Conservation (phyloP, 2,888 invertebrate genomes). For the Nasonovia ribisnigri region DNA sequence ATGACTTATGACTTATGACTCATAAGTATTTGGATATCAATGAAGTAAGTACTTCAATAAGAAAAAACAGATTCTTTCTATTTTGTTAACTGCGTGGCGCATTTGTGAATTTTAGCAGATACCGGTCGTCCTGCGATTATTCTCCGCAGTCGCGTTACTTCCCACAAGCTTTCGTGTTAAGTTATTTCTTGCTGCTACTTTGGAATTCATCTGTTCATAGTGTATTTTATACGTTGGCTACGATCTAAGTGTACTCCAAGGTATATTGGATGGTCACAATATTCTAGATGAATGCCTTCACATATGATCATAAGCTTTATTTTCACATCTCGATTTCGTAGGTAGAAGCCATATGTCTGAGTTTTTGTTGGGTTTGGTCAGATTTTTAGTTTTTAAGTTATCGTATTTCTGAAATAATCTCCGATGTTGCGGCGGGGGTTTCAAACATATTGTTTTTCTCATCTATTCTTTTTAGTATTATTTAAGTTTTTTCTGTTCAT, state of each 20-base stretch:
- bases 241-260: slow-evolving; percentile 66
- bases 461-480: neutral
- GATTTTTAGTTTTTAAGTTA: neutral
- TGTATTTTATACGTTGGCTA: slow-evolving; percentile 66
- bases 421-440: neutral
- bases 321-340: slow-evolving; percentile 53
- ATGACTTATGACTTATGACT: too few relatives aligned
- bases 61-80: neutral
- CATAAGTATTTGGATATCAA: neutral
- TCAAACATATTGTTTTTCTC: slow-evolving; percentile 13
- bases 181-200: slow-evolving; percentile 66
- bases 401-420: neutral
- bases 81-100: too few relatives aligned
- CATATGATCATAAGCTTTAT: slow-evolving; percentile 49
- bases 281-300: slow-evolving; percentile 40
- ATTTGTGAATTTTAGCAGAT: too few relatives aligned
- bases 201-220: slow-evolving; percentile 56
- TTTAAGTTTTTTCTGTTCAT: neutral
- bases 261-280: slow-evolving; percentile 65
- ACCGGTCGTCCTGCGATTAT: too few relatives aligned
- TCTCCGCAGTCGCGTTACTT: neutral
- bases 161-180: slow-evolving; percentile 64
- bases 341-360: slow-evolving; percentile 28
- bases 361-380: slow-evolving; percentile 34
- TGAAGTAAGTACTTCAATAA: neutral